Percentiles rank a stretch among this genome's conserved stretches.
Conservation (phyloP, 2,113 vertebrate species). For the Triplophysa siluroides region DNA sequence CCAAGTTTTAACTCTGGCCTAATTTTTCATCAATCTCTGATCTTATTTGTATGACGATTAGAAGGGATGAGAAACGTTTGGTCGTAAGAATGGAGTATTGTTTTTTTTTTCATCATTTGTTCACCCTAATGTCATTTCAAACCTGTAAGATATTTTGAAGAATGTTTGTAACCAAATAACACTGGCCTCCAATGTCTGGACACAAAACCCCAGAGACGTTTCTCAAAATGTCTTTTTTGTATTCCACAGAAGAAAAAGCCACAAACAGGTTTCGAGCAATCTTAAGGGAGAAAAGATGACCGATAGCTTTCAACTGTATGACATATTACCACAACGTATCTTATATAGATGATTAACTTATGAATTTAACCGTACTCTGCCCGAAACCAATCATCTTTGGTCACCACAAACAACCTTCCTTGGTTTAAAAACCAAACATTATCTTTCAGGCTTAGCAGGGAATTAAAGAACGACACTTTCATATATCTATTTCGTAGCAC, state of each 20-base stretch:
- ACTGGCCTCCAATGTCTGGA: no score
- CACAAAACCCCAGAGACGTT: no score
- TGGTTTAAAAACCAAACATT: background rate
- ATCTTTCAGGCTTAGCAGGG: background rate
- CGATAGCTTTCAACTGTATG: no score
- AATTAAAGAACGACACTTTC: background rate
- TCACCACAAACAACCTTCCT: background rate
- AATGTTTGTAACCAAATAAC: no score
- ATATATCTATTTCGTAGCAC: background rate
- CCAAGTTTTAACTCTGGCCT: constrained; percentile 71
- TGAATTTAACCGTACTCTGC: background rate
- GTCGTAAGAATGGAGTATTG: no score
- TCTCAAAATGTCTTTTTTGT: no score
- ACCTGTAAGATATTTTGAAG: no score
- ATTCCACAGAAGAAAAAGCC: background rate
- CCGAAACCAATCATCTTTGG: background rate
- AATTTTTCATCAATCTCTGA: constrained; percentile 70
- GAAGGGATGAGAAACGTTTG: background rate
- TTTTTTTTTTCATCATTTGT: no score
- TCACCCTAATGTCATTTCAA: no score
- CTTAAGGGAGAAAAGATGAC: no score
- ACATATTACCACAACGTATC: background rate
- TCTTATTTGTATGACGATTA: constrained; percentile 46
- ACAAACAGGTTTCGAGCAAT: no score
- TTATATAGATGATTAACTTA: background rate